These are phyloP conservation scores for Cherax destructor DNA, from an alignment of 1,140 invertebrate genomes.

Conservation along the genomic window DNA sequence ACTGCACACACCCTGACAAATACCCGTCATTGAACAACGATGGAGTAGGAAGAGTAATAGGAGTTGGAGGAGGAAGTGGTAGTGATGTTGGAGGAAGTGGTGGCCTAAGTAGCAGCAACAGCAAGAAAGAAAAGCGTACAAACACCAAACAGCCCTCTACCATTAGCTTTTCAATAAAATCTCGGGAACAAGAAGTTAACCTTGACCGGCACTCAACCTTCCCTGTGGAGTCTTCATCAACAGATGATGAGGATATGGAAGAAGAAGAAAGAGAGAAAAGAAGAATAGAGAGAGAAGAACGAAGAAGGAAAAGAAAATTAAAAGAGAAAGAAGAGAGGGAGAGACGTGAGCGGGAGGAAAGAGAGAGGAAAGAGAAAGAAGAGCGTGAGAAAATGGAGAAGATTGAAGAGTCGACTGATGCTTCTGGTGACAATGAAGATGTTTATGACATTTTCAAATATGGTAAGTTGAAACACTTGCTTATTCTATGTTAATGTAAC, in stretches of 20 bases:
- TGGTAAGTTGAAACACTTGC: conserved; percentile 32
- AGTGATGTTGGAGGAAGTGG: background rate
- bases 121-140: conserved; percentile 44
- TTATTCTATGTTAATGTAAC: background rate
- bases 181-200: conserved; percentile 74
- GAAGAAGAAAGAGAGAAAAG: conserved; percentile 67
- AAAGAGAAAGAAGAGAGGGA: conserved; percentile 65
- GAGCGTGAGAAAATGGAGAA: conserved; percentile 52
- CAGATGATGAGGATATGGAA: conserved; percentile 72
- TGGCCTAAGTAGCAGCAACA: background rate
- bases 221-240: conserved; percentile 74
- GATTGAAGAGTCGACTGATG: conserved; percentile 67
- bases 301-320: conserved; percentile 57
- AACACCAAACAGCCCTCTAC: conserved; percentile 56
- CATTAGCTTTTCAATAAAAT: conserved; percentile 76
- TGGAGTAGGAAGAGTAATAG: too few species aligned
- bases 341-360: conserved; percentile 49
- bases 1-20: too few species aligned
- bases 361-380: conserved; percentile 43
- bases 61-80: too few species aligned
- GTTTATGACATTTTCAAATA: conserved; percentile 71
- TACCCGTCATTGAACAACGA: too few species aligned
- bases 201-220: conserved; percentile 73
- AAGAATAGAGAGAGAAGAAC: conserved; percentile 48
- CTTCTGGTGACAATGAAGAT: conserved; percentile 70